phyloP scores from a whole-genome alignment of 1,140 invertebrate species.

The Brachionus angularis region DNA sequence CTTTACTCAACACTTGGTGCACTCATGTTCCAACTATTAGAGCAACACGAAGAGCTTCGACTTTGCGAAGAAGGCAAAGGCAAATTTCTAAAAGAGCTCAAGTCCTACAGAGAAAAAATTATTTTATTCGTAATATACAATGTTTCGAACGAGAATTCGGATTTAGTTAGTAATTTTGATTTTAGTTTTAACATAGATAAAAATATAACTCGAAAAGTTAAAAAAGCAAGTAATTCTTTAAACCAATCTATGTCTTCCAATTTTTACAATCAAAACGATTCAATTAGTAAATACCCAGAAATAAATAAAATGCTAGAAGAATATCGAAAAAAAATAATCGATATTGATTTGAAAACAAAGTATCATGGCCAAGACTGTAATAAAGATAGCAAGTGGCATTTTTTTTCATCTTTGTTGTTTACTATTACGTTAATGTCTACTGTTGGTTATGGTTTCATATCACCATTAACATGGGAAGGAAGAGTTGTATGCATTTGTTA shows the following conservation, averaged over 20 bases:
- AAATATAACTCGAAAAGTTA: too few relatives aligned
- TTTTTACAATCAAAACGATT: too few relatives aligned
- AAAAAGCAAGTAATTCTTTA: neutral
- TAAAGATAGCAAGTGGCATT: slow-evolving; percentile 11
- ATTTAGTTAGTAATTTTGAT: neutral
- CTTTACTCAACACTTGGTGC: slow-evolving; percentile 11
- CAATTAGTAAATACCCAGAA: too few relatives aligned
- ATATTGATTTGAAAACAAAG: neutral
- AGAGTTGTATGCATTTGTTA: slow-evolving; percentile 45
- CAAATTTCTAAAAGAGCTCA: slow-evolving; percentile 27
- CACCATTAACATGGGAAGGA: slow-evolving; percentile 44
- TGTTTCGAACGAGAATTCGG: slow-evolving; percentile 1
- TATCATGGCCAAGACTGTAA: slow-evolving; percentile 38
- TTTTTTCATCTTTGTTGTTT: slow-evolving; percentile 72
- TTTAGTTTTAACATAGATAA: too few relatives aligned
- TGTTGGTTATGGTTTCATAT: slow-evolving; percentile 70
- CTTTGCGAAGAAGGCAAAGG: slow-evolving; percentile 34
- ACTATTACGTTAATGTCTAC: slow-evolving; percentile 91
- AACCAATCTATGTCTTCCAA: too few relatives aligned
- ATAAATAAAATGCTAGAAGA: slow-evolving; percentile 5
- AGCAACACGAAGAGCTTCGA: slow-evolving; percentile 30
- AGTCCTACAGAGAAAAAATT: slow-evolving; percentile 2
- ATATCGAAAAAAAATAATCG: slow-evolving; percentile 17
- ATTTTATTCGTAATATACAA: slow-evolving; percentile 6
- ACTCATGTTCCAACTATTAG: slow-evolving; percentile 33